A percentile compares a stretch with the other conserved stretches of the same genome.
These are phyloP conservation scores for Periophthalmus magnuspinnatus DNA, from an alignment of 2,797 vertebrate species.

Conservation along the genomic window DNA sequence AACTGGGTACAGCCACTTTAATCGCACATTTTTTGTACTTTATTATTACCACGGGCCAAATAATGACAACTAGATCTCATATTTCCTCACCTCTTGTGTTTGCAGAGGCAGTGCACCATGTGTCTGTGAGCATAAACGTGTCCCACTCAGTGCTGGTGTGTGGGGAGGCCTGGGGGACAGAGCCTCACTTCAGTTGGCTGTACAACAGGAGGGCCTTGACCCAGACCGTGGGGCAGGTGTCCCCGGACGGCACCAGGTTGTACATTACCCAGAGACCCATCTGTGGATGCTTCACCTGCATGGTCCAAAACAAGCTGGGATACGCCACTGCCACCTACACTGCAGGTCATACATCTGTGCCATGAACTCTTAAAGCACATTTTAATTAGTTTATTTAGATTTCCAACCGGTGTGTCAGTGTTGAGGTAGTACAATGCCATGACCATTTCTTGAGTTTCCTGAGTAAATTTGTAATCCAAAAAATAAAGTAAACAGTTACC, in stretches of 20 bases:
- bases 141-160: slow-evolving; percentile 75
- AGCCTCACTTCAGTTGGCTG: slow-evolving; percentile 77
- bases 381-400: too few species aligned
- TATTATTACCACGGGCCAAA: too few species aligned
- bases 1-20: too few species aligned
- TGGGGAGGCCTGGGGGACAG: slow-evolving; percentile 78
- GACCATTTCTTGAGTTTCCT: too few species aligned
- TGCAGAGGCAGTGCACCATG: slow-evolving; percentile 76
- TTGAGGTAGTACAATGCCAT: too few species aligned
- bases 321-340: slow-evolving; percentile 73
- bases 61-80: too few species aligned
- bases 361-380: neutral
- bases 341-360: neutral
- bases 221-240: slow-evolving; percentile 59
- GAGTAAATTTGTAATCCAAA: too few species aligned
- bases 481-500: too few species aligned
- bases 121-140: slow-evolving; percentile 76
- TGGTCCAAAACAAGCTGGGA: slow-evolving; percentile 75
- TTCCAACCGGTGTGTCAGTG: too few species aligned
- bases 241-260: slow-evolving; percentile 61
- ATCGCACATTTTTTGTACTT: too few species aligned
- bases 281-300: slow-evolving; percentile 80
- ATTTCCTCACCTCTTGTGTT: neutral
- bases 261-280: slow-evolving; percentile 52
- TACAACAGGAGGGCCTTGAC: slow-evolving; percentile 64